A percentile compares a stretch with the other conserved stretches of the same genome.
Evolutionary conservation across 2,113 vertebrate genomes (phyloP).

Genomic region (Albula goreensis): DNA sequence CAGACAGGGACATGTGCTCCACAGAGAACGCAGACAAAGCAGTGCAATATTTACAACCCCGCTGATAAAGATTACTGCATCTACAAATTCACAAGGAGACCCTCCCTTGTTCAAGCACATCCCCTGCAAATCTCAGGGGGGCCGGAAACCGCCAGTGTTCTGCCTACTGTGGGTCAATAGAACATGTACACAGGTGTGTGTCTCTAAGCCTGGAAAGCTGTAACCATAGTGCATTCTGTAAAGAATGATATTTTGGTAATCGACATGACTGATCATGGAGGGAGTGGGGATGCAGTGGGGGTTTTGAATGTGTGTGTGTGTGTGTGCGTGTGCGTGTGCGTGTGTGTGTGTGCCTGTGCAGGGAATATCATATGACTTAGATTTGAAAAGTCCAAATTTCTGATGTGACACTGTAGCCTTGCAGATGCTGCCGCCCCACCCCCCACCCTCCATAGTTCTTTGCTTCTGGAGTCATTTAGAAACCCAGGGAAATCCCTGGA

Average conservation of each 20-base stretch:
- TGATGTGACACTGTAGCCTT: no score
- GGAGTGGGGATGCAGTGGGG: no score
- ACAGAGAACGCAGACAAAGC: slow-evolving; percentile 30
- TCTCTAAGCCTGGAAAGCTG: not conserved
- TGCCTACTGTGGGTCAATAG: not conserved
- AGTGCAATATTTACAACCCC: slow-evolving; percentile 57
- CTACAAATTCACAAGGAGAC: slow-evolving; percentile 39
- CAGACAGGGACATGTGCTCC: slow-evolving; percentile 1
- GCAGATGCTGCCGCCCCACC: no score
- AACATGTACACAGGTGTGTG: not conserved
- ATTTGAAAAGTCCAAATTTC: no score
- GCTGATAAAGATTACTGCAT: slow-evolving; percentile 37
- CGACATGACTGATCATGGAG: not conserved
- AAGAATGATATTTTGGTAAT: not conserved
- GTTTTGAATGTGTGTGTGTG: no score
- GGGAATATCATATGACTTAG: no score
- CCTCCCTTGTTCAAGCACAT: not conserved
- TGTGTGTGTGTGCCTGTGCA: no score
- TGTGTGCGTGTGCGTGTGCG: no score
- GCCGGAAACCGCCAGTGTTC: not conserved
- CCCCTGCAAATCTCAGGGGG: not conserved
- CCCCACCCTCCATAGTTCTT: no score
- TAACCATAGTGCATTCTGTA: not conserved
- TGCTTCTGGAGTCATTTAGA: no score
- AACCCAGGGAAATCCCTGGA: no score